Evolutionary conservation across 2,113 vertebrate genomes (phyloP), one percentile per base, ranked within the genome.

Genomic region (Megatriorchis doriae): DNA sequence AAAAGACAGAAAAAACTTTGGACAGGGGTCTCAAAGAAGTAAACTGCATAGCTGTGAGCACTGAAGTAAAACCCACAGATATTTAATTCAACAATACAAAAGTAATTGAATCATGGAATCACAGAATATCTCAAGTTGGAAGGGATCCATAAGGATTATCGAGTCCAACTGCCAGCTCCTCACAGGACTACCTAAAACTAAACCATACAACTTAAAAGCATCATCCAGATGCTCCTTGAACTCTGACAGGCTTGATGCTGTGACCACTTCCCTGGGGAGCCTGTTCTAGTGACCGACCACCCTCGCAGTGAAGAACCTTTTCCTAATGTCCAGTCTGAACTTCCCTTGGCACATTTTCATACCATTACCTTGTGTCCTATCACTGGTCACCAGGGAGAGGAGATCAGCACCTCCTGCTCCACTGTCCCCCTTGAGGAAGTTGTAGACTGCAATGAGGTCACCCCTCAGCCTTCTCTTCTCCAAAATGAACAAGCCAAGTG

Each of bases 161-260:
- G 18, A 34, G 7, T 27, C 4, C 12, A 81, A 32, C 11, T 27
- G 16, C 4, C 13, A 34, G 32, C 8, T 47, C 8, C 11, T 67
- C 9, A 1, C 13, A 68, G 7, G 9, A 58, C 16, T 52, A 26
- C 6, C 9, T 47, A 29, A 79, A 55, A 56, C 7, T 40, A 59
- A 40, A 34, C 8, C 21, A 21, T 59, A 40, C 10, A 6, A 10
- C 10, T 80, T 42, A 42, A 15, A 15, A 42, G 10, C 4, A 3
- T 52, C 0, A 0, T 34, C 10, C 47, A 42, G 36, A 34, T 1
- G 2, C 4, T 40, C 45, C 12, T 20, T 26, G 22, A 63, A 34
- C 29, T 59, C 38, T 58, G 52, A 16, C 16, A 47, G 21, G 6
- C 2, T 20, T 68, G 27, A 13, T 50, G 22, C 3, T 1, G 1